Evolutionary conservation across 2,888 invertebrate genomes (phyloP).

Genomic region (Torymus tubicola): DNA sequence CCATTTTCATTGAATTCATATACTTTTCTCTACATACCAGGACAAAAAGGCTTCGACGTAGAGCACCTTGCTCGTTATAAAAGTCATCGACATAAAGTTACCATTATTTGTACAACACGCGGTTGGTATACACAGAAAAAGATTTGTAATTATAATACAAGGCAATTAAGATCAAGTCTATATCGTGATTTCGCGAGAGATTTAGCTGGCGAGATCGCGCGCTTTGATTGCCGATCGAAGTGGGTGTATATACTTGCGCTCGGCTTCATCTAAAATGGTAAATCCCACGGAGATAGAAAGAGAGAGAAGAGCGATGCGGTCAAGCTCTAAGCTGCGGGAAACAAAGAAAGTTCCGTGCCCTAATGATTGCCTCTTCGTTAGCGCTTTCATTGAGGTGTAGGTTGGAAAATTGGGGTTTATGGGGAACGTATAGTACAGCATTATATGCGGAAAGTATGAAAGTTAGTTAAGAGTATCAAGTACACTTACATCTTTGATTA

Average conservation of each 20-base stretch:
- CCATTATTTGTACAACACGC: slow-evolving; percentile 33
- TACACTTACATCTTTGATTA: too few species aligned
- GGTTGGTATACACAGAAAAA: slow-evolving; percentile 13
- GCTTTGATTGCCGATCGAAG: slow-evolving; percentile 32
- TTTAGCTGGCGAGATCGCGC: slow-evolving; percentile 47
- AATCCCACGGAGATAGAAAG: slow-evolving; percentile 26
- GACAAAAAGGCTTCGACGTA: not conserved
- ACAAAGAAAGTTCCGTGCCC: slow-evolving; percentile 53
- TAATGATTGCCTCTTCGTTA: slow-evolving; percentile 35
- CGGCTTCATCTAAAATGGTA: slow-evolving; percentile 56
- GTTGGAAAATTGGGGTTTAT: not conserved
- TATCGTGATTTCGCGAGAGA: slow-evolving; percentile 50
- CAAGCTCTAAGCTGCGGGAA: slow-evolving; percentile 41
- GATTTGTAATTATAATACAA: slow-evolving; percentile 75
- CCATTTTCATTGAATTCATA: too few species aligned
- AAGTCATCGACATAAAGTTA: slow-evolving; percentile 32
- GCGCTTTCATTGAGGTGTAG: not conserved
- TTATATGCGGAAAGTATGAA: too few species aligned
- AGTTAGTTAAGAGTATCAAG: too few species aligned
- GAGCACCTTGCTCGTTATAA: slow-evolving; percentile 30
- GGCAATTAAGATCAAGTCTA: slow-evolving; percentile 66
- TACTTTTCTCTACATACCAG: too few species aligned
- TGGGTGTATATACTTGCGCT: not conserved
- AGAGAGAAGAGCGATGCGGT: too few species aligned
- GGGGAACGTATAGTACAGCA: too few species aligned